Percentiles rank a stretch among this genome's conserved stretches.
phyloP scores from a whole-genome alignment of 2,888 invertebrate genomes.

The Pyrochroa serraticornis region DNA sequence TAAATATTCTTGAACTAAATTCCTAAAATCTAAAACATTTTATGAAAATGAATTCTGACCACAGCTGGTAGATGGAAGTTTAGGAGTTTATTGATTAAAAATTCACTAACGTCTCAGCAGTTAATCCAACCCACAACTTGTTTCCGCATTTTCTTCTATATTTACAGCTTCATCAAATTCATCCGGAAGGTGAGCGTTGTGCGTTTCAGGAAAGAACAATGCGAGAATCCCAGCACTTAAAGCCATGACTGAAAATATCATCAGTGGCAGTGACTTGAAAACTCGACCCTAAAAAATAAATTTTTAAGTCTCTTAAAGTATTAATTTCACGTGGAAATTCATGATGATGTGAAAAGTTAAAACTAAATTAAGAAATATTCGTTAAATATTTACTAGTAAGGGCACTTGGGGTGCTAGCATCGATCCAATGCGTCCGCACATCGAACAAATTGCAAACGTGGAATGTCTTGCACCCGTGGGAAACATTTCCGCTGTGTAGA shows the following conservation, averaged over 20 bases:
- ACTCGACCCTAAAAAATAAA: slow-evolving; percentile 57
- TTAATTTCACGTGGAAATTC: too few species aligned
- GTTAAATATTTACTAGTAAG: slow-evolving; percentile 60
- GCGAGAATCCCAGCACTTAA: slow-evolving; percentile 63
- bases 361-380: neutral
- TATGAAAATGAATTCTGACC: too few species aligned
- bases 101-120: neutral
- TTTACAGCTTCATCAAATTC: slow-evolving; percentile 64
- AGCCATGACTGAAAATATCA: slow-evolving; percentile 65
- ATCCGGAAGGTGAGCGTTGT: slow-evolving; percentile 65
- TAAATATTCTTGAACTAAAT: too few species aligned
- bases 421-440: slow-evolving; percentile 73
- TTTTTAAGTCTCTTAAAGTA: slow-evolving; percentile 10
- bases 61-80: too few species aligned
- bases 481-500: slow-evolving; percentile 68
- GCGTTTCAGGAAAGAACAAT: slow-evolving; percentile 68
- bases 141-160: slow-evolving; percentile 1
- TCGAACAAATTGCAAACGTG: slow-evolving; percentile 70
- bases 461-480: slow-evolving; percentile 72
- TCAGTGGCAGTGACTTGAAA: slow-evolving; percentile 63
- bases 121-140: neutral
- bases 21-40: too few species aligned
- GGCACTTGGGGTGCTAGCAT: slow-evolving; percentile 74
- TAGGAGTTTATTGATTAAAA: neutral
- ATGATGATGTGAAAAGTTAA: too few species aligned